phyloP scores from a whole-genome alignment of 2,797 vertebrate genomes.

The Periparus ater region DNA sequence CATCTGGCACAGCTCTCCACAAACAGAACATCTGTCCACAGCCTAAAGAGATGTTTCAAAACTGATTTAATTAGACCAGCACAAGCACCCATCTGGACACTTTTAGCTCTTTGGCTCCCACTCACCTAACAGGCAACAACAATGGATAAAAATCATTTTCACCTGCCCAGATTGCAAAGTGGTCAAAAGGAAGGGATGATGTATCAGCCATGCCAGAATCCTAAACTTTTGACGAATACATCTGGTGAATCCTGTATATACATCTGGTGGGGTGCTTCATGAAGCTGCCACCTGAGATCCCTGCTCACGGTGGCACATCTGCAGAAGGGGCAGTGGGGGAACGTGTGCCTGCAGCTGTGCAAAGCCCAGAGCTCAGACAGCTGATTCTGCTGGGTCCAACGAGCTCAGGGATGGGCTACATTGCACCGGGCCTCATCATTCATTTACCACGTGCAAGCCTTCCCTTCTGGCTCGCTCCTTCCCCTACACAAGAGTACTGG shows the following conservation, averaged over 20 bases:
- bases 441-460: background rate
- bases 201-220: background rate
- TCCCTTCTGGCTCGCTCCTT: background rate
- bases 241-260: background rate
- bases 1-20: conserved; percentile 29
- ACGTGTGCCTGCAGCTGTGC: accelerated
- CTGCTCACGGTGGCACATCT: background rate
- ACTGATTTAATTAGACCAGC: conserved; percentile 38
- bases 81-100: conserved; percentile 51
- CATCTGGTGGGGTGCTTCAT: background rate
- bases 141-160: background rate
- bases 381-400: background rate
- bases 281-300: background rate
- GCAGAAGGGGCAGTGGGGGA: background rate
- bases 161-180: background rate
- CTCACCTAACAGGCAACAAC: background rate
- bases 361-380: background rate
- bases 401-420: background rate
- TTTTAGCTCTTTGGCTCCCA: conserved; percentile 1
- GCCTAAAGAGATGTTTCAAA: conserved; percentile 44
- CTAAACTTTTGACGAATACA: background rate
- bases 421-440: background rate
- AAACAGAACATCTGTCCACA: conserved; percentile 58
- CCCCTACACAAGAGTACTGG: background rate
- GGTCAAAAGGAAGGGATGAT: background rate